Base-by-base conservation (phyloP, 2,113 vertebrate species). In the Apteryx mantelli region DNA sequence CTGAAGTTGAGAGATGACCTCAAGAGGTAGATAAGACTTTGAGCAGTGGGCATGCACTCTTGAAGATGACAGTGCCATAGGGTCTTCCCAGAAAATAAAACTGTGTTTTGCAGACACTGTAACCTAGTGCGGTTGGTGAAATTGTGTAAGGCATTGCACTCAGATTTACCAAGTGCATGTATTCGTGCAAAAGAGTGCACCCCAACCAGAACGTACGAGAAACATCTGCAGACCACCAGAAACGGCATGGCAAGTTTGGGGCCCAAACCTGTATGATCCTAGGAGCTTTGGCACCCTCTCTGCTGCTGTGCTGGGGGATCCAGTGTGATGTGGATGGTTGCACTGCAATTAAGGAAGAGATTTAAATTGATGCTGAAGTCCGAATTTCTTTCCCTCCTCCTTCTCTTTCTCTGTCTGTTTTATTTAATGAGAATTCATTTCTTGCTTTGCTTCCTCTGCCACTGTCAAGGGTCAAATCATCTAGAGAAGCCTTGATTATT, bases 351-450 rank as follows among this genome's bases (percentile, higher is more conserved):
- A 89, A 92, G 42, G 28, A 79, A 42, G 48, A 4, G 15, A 76
- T 86, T 90, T 71, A 91, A 95, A 66, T 75, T 85, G 74, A 5
- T 82, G 19, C 56, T 89, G 55, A 7, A 78, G 14, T 71, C 44
- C 89, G 60, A 89, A 84, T 94, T 83, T 28, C 83, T 86, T 68
- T 9, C 3, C 4, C 3, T 36, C 21, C 0, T 44, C 15, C 22
- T 24, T 22, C 64, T 40, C 28, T 32, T 44, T 48, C 6, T 38
- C 71, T 20, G 10, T 8, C 6, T 7, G 13, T 6, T 61, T 61
- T 81, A 38, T 93, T 80, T 83, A 32, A 86, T 70, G 58, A 95
- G 46, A 13, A 9, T 46, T 87, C 9, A 1, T 3, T 81, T 11
- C 7, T 71, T 84, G n/a, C 26, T 82, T 91, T 91, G 20, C 40